Evolutionary conservation across 2,888 invertebrate genomes (phyloP).

Genomic region (Megastigmus dorsalis): DNA sequence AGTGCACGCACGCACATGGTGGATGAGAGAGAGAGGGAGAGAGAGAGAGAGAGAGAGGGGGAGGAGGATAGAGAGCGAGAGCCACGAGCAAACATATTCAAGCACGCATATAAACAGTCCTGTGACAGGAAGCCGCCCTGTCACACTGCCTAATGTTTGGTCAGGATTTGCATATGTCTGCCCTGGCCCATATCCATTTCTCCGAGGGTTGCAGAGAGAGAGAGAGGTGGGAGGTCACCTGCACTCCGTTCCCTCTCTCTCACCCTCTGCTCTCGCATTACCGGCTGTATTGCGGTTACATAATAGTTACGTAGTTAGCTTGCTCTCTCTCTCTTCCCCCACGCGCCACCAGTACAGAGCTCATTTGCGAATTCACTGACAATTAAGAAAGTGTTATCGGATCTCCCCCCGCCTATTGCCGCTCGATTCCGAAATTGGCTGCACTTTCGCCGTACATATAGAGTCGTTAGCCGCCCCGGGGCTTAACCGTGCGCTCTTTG

Average conservation of each 20-base stretch:
- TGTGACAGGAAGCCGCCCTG: slow-evolving; percentile 13
- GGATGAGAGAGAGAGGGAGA: background rate
- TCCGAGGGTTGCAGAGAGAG: slow-evolving; percentile 29
- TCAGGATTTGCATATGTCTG: slow-evolving; percentile 73
- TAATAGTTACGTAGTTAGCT: slow-evolving; percentile 43
- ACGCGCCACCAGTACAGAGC: background rate
- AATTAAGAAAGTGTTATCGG: slow-evolving; percentile 43
- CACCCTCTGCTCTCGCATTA: slow-evolving; percentile 54
- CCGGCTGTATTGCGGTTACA: slow-evolving; percentile 38
- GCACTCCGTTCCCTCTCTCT: slow-evolving; percentile 14
- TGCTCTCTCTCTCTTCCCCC: background rate
- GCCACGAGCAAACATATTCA: slow-evolving; percentile 26
- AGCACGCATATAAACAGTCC: slow-evolving; percentile 37
- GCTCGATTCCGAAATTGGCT: no score
- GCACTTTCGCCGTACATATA: no score
- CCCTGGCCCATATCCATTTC: slow-evolving; percentile 66
- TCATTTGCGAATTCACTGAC: slow-evolving; percentile 40
- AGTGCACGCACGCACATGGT: background rate
- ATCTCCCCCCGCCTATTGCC: background rate
- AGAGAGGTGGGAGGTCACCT: background rate
- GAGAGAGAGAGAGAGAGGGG: background rate
- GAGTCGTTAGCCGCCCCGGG: no score
- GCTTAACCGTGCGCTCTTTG: no score
- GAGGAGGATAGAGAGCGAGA: background rate
- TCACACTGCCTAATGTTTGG: slow-evolving; percentile 67